Conservation (phyloP, 2,113 vertebrate species). For the Corvus hawaiiensis region DNA sequence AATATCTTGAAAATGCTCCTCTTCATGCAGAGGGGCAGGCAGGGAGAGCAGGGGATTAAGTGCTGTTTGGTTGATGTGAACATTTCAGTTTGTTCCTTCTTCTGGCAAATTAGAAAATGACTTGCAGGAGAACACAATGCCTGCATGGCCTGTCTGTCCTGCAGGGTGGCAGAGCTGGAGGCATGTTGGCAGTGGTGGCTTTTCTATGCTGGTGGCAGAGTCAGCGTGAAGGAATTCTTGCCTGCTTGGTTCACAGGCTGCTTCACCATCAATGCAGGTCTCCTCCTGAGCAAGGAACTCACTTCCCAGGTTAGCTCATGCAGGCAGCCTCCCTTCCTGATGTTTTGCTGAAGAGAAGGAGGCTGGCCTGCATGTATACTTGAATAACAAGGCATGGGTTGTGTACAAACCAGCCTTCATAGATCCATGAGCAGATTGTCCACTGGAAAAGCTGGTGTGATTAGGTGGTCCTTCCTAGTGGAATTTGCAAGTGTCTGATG, state of each 20-base stretch:
- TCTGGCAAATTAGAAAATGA: not conserved
- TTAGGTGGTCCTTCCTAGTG: not conserved
- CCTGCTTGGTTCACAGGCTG: not conserved
- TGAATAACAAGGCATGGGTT: not conserved
- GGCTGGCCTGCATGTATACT: not conserved
- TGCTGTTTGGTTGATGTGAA: not conserved
- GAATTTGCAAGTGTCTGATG: not conserved
- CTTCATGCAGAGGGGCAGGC: not conserved
- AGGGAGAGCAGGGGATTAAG: not conserved
- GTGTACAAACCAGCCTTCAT: not conserved
- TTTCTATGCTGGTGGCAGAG: not conserved
- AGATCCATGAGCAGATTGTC: not conserved
- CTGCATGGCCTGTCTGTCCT: not conserved
- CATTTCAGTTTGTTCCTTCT: not conserved
- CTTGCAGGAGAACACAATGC: not conserved
- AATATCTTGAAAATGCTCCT: not conserved
- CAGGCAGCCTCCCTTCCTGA: not conserved
- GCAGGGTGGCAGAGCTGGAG: not conserved
- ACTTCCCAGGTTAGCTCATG: not conserved
- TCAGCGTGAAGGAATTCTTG: not conserved
- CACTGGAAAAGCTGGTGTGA: not conserved
- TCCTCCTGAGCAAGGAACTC: not conserved
- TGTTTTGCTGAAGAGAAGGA: not conserved
- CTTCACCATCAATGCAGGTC: not conserved
- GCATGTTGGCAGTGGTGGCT: not conserved